Percentiles rank a stretch among this genome's conserved stretches.
phyloP scores from a whole-genome alignment of 2,113 vertebrate genomes.

The Canis aureus region DNA sequence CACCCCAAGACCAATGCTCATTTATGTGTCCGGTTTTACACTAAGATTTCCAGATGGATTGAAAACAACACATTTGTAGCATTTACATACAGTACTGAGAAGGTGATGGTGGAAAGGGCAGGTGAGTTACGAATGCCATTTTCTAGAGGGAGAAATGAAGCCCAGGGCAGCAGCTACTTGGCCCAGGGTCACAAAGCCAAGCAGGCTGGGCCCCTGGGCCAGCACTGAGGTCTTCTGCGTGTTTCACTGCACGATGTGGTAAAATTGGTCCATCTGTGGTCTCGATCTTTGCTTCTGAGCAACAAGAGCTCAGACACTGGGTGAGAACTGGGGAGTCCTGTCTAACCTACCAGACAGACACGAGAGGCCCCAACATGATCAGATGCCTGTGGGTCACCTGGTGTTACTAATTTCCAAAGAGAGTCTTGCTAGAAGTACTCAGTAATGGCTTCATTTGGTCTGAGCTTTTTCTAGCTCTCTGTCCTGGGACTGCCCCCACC shows the following conservation, averaged over 20 bases:
- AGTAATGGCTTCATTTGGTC: background rate
- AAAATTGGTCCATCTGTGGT: background rate
- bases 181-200: background rate
- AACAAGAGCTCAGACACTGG: background rate
- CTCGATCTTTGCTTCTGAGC: background rate
- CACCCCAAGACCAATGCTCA: background rate
- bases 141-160: background rate
- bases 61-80: background rate
- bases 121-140: background rate
- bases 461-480: background rate
- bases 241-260: background rate
- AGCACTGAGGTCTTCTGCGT: background rate
- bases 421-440: background rate
- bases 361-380: background rate
- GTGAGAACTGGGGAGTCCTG: background rate
- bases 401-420: background rate
- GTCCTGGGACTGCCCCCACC: background rate
- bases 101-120: background rate
- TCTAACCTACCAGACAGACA: background rate
- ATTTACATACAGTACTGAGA: background rate
- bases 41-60: background rate
- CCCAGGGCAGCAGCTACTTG: background rate
- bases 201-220: too few species aligned
- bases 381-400: background rate
- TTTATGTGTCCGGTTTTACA: background rate